Evolutionary conservation across 2,888 invertebrate genomes (phyloP).

Genomic region (Eumerus sabulonum): DNA sequence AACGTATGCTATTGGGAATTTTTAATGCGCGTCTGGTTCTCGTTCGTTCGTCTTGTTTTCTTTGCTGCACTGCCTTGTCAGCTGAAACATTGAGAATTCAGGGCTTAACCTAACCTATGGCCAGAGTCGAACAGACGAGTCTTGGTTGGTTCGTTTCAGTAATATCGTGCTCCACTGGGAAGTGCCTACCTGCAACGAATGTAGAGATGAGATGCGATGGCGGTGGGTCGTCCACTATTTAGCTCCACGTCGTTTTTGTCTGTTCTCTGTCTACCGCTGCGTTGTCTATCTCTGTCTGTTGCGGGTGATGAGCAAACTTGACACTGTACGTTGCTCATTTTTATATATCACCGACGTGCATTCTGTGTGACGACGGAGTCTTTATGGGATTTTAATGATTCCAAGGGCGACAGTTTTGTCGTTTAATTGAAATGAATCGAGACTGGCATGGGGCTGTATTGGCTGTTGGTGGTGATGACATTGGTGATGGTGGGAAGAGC

Average conservation of each 20-base stretch:
- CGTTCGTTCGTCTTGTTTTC: constrained; percentile 65
- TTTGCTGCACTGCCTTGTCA: constrained; percentile 47
- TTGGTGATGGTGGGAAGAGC: constrained; percentile 15
- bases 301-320: neutral
- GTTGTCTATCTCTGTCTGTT: constrained; percentile 24
- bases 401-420: constrained; percentile 65
- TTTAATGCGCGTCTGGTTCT: constrained; percentile 68
- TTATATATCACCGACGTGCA: constrained; percentile 13
- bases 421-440: constrained; percentile 65
- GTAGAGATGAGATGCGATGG: constrained; percentile 8
- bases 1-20: constrained; percentile 64
- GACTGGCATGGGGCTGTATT: constrained; percentile 9
- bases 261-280: constrained; percentile 11
- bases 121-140: constrained; percentile 40
- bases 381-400: constrained; percentile 60
- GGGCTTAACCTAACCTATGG: constrained; percentile 67
- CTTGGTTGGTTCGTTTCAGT: constrained; percentile 59
- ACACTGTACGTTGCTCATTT: constrained; percentile 17
- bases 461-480: constrained; percentile 3
- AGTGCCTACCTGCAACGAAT: constrained; percentile 36
- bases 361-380: constrained; percentile 50
- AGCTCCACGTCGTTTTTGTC: constrained; percentile 47
- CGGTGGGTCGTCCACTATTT: constrained; percentile 60
- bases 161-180: constrained; percentile 29
- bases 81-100: constrained; percentile 39